Conservation (phyloP, 2,888 invertebrate genomes). For the Plagodis dolabraria region DNA sequence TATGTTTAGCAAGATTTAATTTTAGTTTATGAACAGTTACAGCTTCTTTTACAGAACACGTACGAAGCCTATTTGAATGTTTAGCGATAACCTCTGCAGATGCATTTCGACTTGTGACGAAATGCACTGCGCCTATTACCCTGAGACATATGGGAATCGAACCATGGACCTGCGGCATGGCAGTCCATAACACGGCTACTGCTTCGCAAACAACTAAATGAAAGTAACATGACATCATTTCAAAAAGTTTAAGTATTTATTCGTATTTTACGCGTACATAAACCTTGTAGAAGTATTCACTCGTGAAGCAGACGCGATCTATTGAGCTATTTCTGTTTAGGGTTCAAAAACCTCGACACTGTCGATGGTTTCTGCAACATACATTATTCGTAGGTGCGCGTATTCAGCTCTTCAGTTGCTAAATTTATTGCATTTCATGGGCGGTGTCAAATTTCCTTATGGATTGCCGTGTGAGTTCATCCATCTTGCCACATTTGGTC, state of each 20-base stretch:
- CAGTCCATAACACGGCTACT: too few relatives aligned
- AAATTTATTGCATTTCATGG: constrained; percentile 21
- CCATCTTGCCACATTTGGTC: constrained; percentile 22
- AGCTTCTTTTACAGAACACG: neutral
- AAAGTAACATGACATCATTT: constrained; percentile 11
- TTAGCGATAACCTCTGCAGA: too few relatives aligned
- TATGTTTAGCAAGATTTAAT: constrained; percentile 10
- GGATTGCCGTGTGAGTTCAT: constrained; percentile 12
- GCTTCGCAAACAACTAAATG: neutral
- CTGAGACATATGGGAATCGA: too few relatives aligned
- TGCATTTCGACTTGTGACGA: too few relatives aligned
- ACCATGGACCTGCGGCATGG: too few relatives aligned
- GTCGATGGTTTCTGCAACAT: constrained; percentile 61
- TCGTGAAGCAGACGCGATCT: constrained; percentile 57
- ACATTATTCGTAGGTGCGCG: constrained; percentile 16
- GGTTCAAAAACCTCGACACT: constrained; percentile 72
- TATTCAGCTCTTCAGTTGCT: constrained; percentile 18
- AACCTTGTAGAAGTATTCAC: constrained; percentile 48
- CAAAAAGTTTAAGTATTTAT: constrained; percentile 28
- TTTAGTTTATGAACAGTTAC: neutral
- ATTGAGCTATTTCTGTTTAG: constrained; percentile 68
- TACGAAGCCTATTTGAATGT: too few relatives aligned
- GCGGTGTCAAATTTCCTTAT: constrained; percentile 23
- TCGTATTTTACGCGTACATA: constrained; percentile 42
- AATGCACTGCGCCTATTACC: too few relatives aligned